Base-by-base conservation (phyloP, 2,888 invertebrate species). In the Malthinus flaveolus region DNA sequence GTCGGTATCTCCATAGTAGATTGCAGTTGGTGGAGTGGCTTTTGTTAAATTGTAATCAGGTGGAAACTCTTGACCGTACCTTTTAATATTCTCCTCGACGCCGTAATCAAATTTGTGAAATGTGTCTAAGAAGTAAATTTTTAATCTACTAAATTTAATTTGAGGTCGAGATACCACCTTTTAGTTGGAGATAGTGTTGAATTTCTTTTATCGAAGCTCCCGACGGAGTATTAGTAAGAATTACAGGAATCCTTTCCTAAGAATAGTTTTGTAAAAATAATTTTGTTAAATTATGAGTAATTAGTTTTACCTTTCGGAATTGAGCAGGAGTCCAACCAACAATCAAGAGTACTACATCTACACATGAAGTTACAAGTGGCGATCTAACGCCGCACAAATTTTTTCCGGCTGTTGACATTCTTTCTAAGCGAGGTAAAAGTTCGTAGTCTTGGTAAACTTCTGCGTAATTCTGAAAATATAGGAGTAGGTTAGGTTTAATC, bases 151-250 rank as follows among this genome's bases (percentile, higher is more conserved):
- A 2, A 23, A 23, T 23, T n/a, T 3, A n/a, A 44, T 9, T 15
- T 15, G 8, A 34, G 7, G 36, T 31, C 51, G 78, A 7, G 74
- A 73, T 0, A 81, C 79, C 31, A 78, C 78, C 66, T 78, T 6
- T 79, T 7, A 80, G 62, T 63, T 84, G 84, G 0, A 80, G 81
- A 61, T 78, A 83, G 68, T 84, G 84, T 7, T 82, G 70, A n/a
- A 83, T 61, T 69, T 83, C 82, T 63, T 78, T 75, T 0, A 80
- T 76, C 0, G 83, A 80, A 1, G 82, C 78, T 34, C 61, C 56
- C 13, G 48, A 75, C 5, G 78, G 78, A 7, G 73, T 45, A 5
- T 45, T 45, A 12, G 11, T 45, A 1, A 34, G 12, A 12, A 47
- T 58, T 8, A 53, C 45, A 10, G 58, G 58, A 10, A 62, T 46